Percentiles rank a stretch among this genome's conserved stretches.
phyloP scores from a whole-genome alignment of 2,888 invertebrate genomes.

The Ophonus ardosiacus region DNA sequence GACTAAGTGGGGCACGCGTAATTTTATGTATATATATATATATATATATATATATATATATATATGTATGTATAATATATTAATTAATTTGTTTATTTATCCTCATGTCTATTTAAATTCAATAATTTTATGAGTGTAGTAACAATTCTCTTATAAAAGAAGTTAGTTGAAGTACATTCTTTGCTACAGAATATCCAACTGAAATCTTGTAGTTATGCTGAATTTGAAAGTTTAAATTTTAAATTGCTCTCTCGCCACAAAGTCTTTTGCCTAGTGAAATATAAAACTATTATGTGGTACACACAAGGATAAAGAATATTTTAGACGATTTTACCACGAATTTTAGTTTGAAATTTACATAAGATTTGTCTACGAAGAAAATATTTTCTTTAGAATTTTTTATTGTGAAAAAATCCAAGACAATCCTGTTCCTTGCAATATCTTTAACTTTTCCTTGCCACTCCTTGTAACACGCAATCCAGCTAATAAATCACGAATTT shows the following conservation, averaged over 20 bases:
- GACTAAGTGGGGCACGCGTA: too few species aligned
- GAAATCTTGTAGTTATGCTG: background rate
- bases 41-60: too few species aligned
- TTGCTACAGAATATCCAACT: background rate
- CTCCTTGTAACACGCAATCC: constrained; percentile 4
- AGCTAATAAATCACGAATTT: constrained; percentile 2
- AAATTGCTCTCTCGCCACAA: background rate
- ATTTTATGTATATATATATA: too few species aligned
- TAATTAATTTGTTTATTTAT: too few species aligned
- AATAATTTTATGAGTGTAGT: too few species aligned
- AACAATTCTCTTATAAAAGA: background rate
- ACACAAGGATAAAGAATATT: background rate
- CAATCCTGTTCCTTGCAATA: background rate
- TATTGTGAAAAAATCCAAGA: background rate
- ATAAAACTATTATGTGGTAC: background rate
- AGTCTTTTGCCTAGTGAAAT: background rate
- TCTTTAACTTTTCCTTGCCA: background rate
- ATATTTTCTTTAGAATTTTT: background rate
- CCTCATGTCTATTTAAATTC: too few species aligned
- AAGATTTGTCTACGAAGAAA: background rate
- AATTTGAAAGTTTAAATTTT: background rate
- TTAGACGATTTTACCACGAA: background rate
- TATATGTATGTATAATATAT: too few species aligned
- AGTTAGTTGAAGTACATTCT: background rate
- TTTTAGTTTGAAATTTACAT: background rate